Base-by-base conservation (phyloP, 2,797 vertebrate genomes). In the Syndactyla subalaris region DNA sequence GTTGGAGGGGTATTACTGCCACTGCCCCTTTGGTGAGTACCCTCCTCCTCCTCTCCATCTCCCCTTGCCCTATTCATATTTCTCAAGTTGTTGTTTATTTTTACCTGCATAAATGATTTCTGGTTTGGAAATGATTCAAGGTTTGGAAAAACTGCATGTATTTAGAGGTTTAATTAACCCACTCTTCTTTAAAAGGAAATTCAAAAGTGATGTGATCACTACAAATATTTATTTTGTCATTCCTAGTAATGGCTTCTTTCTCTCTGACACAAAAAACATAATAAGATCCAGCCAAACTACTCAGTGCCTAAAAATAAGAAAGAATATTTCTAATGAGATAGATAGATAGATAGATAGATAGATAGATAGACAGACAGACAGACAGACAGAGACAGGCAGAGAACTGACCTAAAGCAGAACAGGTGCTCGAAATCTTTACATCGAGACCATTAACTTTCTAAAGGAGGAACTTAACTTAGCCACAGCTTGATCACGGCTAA, bases 21-120 rank as follows among this genome's bases (percentile, higher is more conserved):
- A 99, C 89, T 99, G 99, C 97, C 98, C 99, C 24, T 99, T 99
- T 22, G 99, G 99, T 99, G 96, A 99, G 99, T 99, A 97, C 8
- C 0, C 34, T 63, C 13, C 24, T 75, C 10, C 46, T 87, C n/a
- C 52, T 54, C 27, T 36, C 30, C 9, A 8, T n/a, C 30, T 55
- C 29, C 15, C 17, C 80, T 54, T 90, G 36, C 15, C 23, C n/a
- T 34, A 1, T 13, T 58, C 14, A 11, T 41, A 26, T 48, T 72
- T 72, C 29, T 63, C 18, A 30, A 59, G 58, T 30, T 2, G 2
- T 24, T 30, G 0, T 51, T 75, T 41, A 16, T 34, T 85, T 88
- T 77, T 32, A 39, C 24, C 22, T 19, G 5, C 10, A 4, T 41
- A 65, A 68, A 22, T 38, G 20, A 36, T 48, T 79, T 43, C 39